Conservation (phyloP, 2,888 invertebrate species). For the Luperina testacea region DNA sequence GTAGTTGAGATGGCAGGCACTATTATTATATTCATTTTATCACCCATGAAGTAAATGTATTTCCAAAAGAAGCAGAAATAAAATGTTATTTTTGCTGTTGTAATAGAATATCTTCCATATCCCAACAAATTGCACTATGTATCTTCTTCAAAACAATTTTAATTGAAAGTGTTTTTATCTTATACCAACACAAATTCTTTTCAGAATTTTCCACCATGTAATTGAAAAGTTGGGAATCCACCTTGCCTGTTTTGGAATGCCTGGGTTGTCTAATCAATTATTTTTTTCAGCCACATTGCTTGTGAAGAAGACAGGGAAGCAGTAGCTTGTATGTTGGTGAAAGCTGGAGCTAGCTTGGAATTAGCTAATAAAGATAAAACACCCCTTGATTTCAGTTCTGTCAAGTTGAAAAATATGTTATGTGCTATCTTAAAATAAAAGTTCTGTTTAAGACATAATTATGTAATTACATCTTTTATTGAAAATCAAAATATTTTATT, state of each 20-base stretch:
- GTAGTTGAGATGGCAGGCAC: neutral
- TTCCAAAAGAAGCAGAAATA: neutral
- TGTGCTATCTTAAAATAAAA: constrained; percentile 65
- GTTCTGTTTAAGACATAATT: neutral
- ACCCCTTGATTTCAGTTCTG: constrained; percentile 91
- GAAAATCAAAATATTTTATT: too few species aligned
- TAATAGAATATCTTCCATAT: neutral
- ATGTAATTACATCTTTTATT: neutral
- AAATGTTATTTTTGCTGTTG: neutral
- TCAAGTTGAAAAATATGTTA: constrained; percentile 75
- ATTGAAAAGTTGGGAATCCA: neutral
- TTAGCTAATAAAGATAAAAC: constrained; percentile 92
- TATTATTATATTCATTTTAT: neutral
- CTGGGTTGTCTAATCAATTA: neutral
- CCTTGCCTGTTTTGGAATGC: neutral
- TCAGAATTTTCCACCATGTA: neutral
- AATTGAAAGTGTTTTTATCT: neutral
- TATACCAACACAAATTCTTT: neutral
- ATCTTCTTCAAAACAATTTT: neutral
- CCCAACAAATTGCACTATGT: neutral
- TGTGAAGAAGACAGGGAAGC: constrained; percentile 94
- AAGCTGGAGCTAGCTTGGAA: constrained; percentile 91
- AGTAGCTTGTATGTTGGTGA: constrained; percentile 91
- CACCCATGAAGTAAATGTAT: neutral
- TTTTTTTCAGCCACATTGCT: constrained; percentile 92